phyloP scores from a whole-genome alignment of 2,113 vertebrate genomes.

The Vidua chalybeata region DNA sequence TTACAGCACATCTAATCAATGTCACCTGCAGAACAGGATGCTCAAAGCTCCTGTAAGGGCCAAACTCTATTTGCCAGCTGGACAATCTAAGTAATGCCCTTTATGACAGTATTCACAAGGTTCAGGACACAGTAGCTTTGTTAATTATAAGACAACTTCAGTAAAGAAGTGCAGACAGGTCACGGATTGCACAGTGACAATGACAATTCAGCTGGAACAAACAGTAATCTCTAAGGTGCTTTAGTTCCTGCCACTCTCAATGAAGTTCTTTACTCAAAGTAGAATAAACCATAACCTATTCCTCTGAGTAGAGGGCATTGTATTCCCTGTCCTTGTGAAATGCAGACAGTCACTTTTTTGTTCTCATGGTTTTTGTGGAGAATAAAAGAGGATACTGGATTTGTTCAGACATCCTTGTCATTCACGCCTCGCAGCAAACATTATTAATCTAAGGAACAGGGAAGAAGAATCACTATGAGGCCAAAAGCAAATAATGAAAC shows the following conservation, averaged over 20 bases:
- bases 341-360: neutral
- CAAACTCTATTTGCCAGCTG: conserved; percentile 23
- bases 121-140: neutral
- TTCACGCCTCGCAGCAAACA: neutral
- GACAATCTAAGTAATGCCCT: neutral
- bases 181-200: conserved; percentile 32
- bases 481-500: neutral
- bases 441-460: neutral
- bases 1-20: conserved; percentile 23
- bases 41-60: neutral
- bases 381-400: conserved; percentile 9
- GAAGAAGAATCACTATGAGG: neutral
- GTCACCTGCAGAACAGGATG: conserved; percentile 20
- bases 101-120: conserved; percentile 3
- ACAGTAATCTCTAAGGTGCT: conserved; percentile 28
- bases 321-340: conserved; percentile 31
- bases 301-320: neutral
- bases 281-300: conserved; percentile 24
- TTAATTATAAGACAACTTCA: neutral
- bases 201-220: conserved; percentile 47
- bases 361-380: neutral
- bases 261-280: conserved; percentile 25
- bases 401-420: neutral
- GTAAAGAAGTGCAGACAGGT: neutral
- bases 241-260: conserved; percentile 5